Evolutionary conservation across 2,113 vertebrate species (phyloP).

Genomic region (Ctenodactylus gundi): DNA sequence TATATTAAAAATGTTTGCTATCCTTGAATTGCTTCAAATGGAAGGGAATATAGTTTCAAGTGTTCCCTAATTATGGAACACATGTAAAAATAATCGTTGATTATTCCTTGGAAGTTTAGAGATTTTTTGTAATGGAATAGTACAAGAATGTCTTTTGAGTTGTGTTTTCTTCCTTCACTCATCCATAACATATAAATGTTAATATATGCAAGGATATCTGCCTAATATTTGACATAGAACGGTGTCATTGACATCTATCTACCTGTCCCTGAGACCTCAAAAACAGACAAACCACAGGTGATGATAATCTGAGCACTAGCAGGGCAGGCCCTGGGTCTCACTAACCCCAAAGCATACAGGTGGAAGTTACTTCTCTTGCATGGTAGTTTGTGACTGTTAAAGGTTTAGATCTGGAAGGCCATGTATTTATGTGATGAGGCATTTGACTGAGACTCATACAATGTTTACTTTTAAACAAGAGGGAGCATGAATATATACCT

Average conservation of each 20-base stretch:
- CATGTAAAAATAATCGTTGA: background rate
- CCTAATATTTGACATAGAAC: background rate
- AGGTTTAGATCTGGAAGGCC: no score
- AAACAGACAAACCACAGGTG: background rate
- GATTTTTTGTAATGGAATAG: constrained; percentile 7
- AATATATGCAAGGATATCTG: background rate
- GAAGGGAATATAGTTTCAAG: constrained; percentile 24
- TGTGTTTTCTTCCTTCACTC: background rate
- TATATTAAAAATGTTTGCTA: background rate
- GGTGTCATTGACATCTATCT: background rate
- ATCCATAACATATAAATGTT: background rate
- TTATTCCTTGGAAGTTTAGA: background rate
- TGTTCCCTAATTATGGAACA: background rate
- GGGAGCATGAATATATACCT: no score
- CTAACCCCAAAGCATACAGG: background rate
- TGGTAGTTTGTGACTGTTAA: no score
- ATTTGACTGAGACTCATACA: no score
- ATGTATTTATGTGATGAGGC: no score
- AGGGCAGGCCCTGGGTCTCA: no score
- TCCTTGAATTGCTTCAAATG: background rate
- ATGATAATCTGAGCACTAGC: background rate
- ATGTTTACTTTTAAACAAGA: no score
- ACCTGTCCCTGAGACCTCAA: background rate
- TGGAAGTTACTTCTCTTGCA: no score
- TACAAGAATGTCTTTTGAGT: background rate